These are phyloP conservation scores for Chirona hameri DNA, from an alignment of 2,888 invertebrate species.

Conservation along the genomic window DNA sequence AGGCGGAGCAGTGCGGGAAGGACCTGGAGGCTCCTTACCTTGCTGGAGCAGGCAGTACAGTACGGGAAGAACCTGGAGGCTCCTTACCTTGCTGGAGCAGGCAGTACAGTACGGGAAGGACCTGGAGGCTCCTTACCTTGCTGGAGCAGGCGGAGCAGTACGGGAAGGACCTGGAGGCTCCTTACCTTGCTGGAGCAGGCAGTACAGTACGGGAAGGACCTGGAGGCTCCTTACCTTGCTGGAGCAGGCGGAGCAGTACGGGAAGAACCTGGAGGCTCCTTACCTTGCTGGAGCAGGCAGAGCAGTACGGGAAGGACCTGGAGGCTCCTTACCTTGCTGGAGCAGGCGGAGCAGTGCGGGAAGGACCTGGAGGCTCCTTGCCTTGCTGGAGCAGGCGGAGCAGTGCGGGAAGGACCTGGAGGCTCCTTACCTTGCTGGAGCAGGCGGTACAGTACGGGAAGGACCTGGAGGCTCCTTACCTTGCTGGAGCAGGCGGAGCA, in stretches of 20 bases:
- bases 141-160: slow-evolving; percentile 94
- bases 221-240: too few relatives aligned
- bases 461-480: slow-evolving; percentile 64
- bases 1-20: slow-evolving; percentile 89
- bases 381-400: slow-evolving; percentile 76
- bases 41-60: slow-evolving; percentile 94
- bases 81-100: slow-evolving; percentile 62
- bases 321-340: too few relatives aligned
- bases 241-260: slow-evolving; percentile 90
- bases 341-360: slow-evolving; percentile 88
- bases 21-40: too few relatives aligned
- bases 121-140: too few relatives aligned
- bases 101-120: slow-evolving; percentile 90
- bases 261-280: slow-evolving; percentile 73
- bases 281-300: slow-evolving; percentile 73
- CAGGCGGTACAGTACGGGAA: slow-evolving; percentile 93
- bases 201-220: slow-evolving; percentile 83
- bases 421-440: too few relatives aligned
- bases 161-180: slow-evolving; percentile 74
- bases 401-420: slow-evolving; percentile 82
- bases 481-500: slow-evolving; percentile 85
- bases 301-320: slow-evolving; percentile 80
- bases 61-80: slow-evolving; percentile 79
- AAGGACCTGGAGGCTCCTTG: slow-evolving; percentile 71
- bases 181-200: slow-evolving; percentile 70